These are phyloP conservation scores for Itoplectis maculator DNA, from an alignment of 2,888 invertebrate genomes.

Conservation along the genomic window DNA sequence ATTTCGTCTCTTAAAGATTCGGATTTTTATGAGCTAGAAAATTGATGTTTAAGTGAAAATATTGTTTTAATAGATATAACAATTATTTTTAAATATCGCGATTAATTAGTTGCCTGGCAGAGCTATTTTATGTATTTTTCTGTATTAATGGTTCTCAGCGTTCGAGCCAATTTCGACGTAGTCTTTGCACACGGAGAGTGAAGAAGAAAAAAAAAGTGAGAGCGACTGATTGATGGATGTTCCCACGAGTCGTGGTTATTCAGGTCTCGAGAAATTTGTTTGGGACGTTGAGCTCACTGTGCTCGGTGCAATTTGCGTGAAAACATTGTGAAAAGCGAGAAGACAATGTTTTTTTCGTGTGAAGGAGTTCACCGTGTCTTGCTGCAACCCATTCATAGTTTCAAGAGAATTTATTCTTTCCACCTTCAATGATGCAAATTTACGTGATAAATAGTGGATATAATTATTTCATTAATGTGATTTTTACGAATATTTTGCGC, in stretches of 20 bases:
- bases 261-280: conserved; percentile 30
- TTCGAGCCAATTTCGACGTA: too few relatives aligned
- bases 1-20: too few relatives aligned
- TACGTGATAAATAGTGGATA: neutral
- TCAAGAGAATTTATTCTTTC: neutral
- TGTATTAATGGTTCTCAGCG: neutral
- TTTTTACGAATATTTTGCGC: too few relatives aligned
- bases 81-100: too few relatives aligned
- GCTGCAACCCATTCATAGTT: conserved; percentile 14
- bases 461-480: too few relatives aligned
- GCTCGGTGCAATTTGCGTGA: conserved; percentile 22
- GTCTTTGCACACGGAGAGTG: neutral
- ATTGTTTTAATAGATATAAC: too few relatives aligned
- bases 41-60: too few relatives aligned
- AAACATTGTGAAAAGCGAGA: conserved; percentile 31
- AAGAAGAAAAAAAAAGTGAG: conserved; percentile 36
- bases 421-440: neutral
- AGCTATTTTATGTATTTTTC: neutral
- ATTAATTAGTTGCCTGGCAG: too few relatives aligned
- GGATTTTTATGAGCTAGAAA: too few relatives aligned
- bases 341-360: conserved; percentile 53
- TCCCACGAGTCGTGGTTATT: conserved; percentile 50
- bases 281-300: neutral
- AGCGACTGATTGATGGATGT: conserved; percentile 44
- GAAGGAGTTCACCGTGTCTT: conserved; percentile 32